phyloP scores from a whole-genome alignment of 2,113 vertebrate genomes.

The Dromas ardeola region DNA sequence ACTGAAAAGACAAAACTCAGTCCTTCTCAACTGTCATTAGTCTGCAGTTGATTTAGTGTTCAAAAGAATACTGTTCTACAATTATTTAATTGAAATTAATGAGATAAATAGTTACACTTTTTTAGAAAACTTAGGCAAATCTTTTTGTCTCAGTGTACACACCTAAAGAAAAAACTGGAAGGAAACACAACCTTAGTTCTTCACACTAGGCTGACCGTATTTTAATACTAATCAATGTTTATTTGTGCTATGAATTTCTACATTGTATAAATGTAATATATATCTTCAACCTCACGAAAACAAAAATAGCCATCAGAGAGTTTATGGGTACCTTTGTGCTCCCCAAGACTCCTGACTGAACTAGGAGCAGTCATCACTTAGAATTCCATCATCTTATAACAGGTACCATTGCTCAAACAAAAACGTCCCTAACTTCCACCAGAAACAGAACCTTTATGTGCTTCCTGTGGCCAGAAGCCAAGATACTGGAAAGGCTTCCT shows the following conservation, averaged over 20 bases:
- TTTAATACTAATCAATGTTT: not conserved
- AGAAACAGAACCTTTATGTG: not conserved
- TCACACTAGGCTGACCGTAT: not conserved
- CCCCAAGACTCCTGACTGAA: not conserved
- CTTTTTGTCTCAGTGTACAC: accelerated
- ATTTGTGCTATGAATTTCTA: not conserved
- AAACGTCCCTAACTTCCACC: not conserved
- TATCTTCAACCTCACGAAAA: not conserved
- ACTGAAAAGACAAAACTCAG: not conserved
- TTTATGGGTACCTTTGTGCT: not conserved
- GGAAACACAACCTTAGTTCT: not conserved
- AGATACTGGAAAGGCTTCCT: not conserved
- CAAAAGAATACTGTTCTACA: not conserved
- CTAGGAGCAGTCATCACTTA: not conserved
- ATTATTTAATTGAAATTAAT: not conserved
- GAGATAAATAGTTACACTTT: not conserved
- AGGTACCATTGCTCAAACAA: not conserved
- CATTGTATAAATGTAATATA: not conserved
- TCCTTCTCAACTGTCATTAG: not conserved
- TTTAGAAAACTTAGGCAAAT: not conserved
- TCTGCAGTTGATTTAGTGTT: not conserved
- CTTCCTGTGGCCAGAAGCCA: not conserved
- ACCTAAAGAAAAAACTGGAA: not conserved
- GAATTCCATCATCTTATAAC: not conserved
- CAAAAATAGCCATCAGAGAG: not conserved